Base-by-base conservation (phyloP, 2,888 invertebrate species). In the Zeuzera pyrina region DNA sequence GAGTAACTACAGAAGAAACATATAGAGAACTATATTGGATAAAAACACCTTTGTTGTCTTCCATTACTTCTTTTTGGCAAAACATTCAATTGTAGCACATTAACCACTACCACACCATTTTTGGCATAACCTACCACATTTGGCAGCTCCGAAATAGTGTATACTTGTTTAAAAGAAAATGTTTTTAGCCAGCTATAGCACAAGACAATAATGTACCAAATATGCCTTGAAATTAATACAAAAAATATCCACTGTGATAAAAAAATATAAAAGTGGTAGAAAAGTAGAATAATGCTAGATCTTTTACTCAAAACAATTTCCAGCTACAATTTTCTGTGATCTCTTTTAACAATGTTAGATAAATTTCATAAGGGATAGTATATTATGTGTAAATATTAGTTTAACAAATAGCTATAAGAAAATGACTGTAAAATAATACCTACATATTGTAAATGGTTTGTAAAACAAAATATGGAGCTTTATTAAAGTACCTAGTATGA, bases 281-380 rank as follows among this genome's bases (percentile, higher is more conserved):
- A 11, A 25, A 12, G 24, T 12, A 25, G 25, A 25, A 13, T 25
- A 25, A 22, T 25, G 5, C 25, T 25, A 12, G 10, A 12, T 11
- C 12, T 25, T 12, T 25, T 70, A 79, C 74, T 74, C 73, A 67
- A 78, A n/a, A n/a, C 78, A 72, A 79, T 83, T 84, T 83, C 81
- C 83, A 83, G 84, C 84, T 84, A 84, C 84, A 81, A 83, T 84
- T 84, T 83, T 84, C 84, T 85, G 85, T 85, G 85, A 85, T 85
- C 85, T 85, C 85, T 84, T 73, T 72, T 74, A 81, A 77, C 76
- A 71, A 72, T 74, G 63, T 12, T 12, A 13, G 26, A 15, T 79
- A 72, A 71, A 73, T 71, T 65, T 68, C 71, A 72, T 70, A 73
- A 68, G 68, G 55, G 70, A 58, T 52, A 66, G 70, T 54, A 61